Evolutionary conservation across 2,113 vertebrate species (phyloP).

Genomic region (Vulpes lagopus): DNA sequence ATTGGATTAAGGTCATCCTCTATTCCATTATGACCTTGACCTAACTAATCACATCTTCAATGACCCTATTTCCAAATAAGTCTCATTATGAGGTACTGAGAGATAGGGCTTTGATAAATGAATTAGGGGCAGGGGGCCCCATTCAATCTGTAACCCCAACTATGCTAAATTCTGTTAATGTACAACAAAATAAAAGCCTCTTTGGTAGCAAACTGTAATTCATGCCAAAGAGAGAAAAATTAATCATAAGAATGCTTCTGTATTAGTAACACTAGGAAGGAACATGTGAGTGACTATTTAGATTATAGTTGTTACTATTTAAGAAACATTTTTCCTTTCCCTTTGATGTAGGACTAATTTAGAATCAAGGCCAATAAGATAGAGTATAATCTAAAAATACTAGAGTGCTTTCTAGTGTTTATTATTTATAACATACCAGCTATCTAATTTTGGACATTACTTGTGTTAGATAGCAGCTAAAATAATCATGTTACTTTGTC

Average conservation of each 20-base stretch:
- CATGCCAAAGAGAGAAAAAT: neutral
- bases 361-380: neutral
- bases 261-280: neutral
- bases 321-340: neutral
- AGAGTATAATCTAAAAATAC: neutral
- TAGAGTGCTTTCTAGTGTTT: neutral
- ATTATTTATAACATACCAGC: neutral
- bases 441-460: neutral
- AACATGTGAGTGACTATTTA: neutral
- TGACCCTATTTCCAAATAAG: neutral
- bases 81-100: neutral
- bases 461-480: neutral
- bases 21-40: neutral
- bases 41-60: neutral
- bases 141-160: neutral
- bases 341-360: neutral
- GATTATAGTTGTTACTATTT: neutral
- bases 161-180: neutral
- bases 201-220: neutral
- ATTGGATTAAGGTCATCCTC: neutral
- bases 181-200: neutral
- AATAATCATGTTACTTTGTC: constrained; percentile 7
- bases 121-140: neutral
- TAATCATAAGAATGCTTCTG: neutral
- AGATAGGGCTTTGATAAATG: neutral